Conservation (phyloP, 2,888 invertebrate species). For the Marasmarcha lunaedactyla region DNA sequence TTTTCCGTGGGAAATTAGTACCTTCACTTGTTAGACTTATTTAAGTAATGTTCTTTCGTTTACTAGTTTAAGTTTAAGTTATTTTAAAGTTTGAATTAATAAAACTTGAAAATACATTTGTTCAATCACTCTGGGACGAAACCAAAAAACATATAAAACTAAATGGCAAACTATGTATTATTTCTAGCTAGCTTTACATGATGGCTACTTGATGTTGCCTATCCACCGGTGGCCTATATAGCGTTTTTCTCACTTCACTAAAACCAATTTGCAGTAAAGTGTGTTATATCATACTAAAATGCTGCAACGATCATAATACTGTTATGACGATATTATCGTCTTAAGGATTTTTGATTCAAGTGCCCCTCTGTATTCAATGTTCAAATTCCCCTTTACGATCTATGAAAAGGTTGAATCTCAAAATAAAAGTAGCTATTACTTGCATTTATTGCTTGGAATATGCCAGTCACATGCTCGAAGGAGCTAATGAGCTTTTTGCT, state of each 20-base stretch:
- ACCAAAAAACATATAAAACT: too few relatives aligned
- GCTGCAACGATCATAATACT: slow-evolving; percentile 35
- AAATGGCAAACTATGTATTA: too few relatives aligned
- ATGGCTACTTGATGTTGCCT: not conserved
- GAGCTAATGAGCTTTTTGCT: slow-evolving; percentile 36
- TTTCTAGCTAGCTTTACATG: too few relatives aligned
- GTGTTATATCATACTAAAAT: slow-evolving; percentile 12
- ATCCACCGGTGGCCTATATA: not conserved
- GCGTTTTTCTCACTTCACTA: not conserved
- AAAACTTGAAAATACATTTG: too few relatives aligned
- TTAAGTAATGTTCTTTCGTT: too few relatives aligned
- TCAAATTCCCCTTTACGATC: slow-evolving; percentile 37
- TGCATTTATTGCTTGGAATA: slow-evolving; percentile 27
- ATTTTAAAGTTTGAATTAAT: too few relatives aligned
- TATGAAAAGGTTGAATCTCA: slow-evolving; percentile 37
- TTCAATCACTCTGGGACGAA: too few relatives aligned
- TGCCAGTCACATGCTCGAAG: slow-evolving; percentile 26
- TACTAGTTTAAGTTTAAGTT: too few relatives aligned
- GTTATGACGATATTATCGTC: slow-evolving; percentile 24
- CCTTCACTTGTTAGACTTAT: too few relatives aligned
- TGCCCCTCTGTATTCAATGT: slow-evolving; percentile 24
- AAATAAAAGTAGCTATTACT: slow-evolving; percentile 24
- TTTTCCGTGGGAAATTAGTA: too few relatives aligned
- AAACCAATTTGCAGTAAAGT: slow-evolving; percentile 31
- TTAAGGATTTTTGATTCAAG: slow-evolving; percentile 35